Conservation (phyloP, 2,888 invertebrate genomes). For the Chironomus tentans region DNA sequence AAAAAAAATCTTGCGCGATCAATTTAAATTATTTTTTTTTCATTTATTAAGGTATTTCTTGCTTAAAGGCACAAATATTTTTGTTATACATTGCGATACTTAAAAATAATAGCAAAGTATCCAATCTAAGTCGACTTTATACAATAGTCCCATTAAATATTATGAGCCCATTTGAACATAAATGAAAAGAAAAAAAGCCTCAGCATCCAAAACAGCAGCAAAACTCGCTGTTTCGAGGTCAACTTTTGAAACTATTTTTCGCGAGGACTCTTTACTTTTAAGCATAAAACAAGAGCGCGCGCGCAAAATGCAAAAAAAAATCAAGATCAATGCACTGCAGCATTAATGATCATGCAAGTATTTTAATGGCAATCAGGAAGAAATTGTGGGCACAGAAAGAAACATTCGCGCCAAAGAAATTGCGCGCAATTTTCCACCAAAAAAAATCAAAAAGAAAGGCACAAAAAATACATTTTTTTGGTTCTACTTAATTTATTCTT, state of each 20-base stretch:
- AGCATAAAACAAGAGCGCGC: no score
- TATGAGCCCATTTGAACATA: not conserved
- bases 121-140: not conserved
- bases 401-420: not conserved
- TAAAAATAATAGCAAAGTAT: no score
- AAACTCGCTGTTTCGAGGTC: slow-evolving; percentile 21
- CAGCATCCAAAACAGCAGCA: slow-evolving; percentile 16
- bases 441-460: not conserved
- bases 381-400: not conserved
- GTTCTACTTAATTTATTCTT: no score
- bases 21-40: not conserved
- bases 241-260: not conserved
- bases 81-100: not conserved
- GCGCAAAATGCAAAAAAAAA: no score
- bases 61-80: slow-evolving; percentile 6
- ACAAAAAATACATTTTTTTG: not conserved
- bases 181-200: not conserved
- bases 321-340: not conserved
- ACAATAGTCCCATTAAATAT: slow-evolving; percentile 22
- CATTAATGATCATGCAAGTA: not conserved
- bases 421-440: not conserved
- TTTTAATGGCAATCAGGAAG: not conserved
- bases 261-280: not conserved
- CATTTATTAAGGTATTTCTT: not conserved
- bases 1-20: not conserved